Percentiles rank a stretch among this genome's conserved stretches.
Evolutionary conservation across 2,113 vertebrate species (phyloP).

Genomic region (Spermophilus dauricus): DNA sequence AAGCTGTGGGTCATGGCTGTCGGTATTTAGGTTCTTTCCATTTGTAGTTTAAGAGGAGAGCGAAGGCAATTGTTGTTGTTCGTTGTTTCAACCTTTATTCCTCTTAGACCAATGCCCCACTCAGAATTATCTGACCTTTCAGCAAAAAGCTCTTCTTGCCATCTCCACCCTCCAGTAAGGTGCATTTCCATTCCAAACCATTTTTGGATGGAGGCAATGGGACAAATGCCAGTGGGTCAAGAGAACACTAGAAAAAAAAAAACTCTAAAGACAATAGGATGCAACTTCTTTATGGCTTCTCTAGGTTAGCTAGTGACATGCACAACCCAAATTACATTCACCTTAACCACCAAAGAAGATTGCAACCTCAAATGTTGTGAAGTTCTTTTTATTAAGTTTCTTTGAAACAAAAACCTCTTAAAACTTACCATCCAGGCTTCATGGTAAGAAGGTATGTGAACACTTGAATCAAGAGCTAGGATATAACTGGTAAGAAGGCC

Average conservation of each 20-base stretch:
- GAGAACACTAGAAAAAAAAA: background rate
- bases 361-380: background rate
- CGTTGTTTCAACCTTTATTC: background rate
- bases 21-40: background rate
- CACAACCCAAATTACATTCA: background rate
- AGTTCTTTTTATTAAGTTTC: background rate
- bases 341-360: background rate
- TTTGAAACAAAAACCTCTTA: conserved; percentile 22
- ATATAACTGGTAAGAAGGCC: background rate
- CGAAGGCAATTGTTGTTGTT: background rate
- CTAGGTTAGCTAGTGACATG: background rate
- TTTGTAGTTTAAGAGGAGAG: background rate
- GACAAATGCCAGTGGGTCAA: background rate
- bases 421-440: background rate
- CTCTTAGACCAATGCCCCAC: background rate
- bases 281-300: background rate
- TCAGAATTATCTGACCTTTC: background rate
- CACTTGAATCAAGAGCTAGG: background rate
- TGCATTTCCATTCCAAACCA: background rate
- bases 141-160: no score
- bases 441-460: background rate
- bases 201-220: background rate
- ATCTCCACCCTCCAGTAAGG: background rate
- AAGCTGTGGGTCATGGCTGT: background rate
- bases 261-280: background rate